Conservation (phyloP, 37 sponge, comb jelly and placozoan genomes). For the Halichondria panicea region DNA sequence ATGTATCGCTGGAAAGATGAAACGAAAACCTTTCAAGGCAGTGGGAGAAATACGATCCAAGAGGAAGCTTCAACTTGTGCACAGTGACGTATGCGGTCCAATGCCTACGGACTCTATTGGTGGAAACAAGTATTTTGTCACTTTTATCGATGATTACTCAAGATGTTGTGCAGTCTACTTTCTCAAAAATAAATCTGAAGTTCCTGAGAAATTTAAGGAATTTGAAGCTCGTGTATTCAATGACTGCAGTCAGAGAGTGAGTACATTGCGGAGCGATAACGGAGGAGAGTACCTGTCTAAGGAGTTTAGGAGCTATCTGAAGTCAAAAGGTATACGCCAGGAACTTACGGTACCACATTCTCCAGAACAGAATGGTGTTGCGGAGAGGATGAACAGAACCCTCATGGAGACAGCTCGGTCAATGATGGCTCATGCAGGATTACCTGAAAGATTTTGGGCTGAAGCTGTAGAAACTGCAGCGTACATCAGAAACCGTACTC, state of each 20-base stretch:
- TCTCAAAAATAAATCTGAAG: constrained; percentile 49
- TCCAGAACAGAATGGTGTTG: constrained; percentile 58
- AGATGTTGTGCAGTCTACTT: constrained; percentile 49
- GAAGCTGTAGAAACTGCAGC: constrained; percentile 62
- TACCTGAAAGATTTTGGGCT: constrained; percentile 46
- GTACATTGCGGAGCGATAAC: constrained; percentile 31
- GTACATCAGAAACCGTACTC: constrained; percentile 34
- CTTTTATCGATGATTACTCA: constrained; percentile 60
- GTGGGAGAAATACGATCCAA: constrained; percentile 25
- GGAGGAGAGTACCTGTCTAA: constrained; percentile 56
- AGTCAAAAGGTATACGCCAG: constrained; percentile 19
- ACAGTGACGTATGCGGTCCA: constrained; percentile 62
- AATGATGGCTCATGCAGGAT: constrained; percentile 60
- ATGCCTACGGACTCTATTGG: constrained; percentile 59
- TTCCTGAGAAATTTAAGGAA: constrained; percentile 53
- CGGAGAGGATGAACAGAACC: constrained; percentile 53
- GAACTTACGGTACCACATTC: constrained; percentile 41
- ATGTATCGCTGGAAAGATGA: constrained; percentile 51
- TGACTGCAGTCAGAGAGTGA: constrained; percentile 31
- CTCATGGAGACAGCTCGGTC: constrained; percentile 44
- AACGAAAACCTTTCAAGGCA: constrained; percentile 17
- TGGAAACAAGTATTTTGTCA: constrained; percentile 58
- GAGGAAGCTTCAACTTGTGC: constrained; percentile 29
- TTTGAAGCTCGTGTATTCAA: constrained; percentile 37
- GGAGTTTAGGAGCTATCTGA: constrained; percentile 47